These are phyloP conservation scores for Styela plicata DNA, from an alignment of 23 tunicate genomes.

Conservation along the genomic window DNA sequence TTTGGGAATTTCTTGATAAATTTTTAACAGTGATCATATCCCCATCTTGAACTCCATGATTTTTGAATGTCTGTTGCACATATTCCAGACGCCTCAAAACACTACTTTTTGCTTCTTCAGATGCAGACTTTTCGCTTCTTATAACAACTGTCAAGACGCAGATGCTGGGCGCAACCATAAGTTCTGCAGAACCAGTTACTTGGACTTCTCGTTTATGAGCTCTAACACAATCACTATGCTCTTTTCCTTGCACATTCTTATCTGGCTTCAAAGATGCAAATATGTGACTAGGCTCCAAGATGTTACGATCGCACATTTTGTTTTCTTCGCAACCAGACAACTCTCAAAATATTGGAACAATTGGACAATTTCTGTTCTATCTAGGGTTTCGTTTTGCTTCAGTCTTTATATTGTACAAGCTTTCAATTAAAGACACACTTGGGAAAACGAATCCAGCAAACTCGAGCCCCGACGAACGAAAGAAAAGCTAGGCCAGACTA, in stretches of 20 bases:
- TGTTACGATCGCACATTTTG: constrained; percentile 22
- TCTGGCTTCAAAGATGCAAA: constrained; percentile 64
- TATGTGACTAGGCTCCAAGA: constrained; percentile 66
- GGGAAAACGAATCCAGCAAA: no score
- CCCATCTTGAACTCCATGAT: constrained; percentile 56
- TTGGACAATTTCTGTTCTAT: no score
- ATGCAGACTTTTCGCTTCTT: constrained; percentile 54
- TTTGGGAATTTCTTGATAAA: constrained; percentile 39
- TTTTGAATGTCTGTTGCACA: constrained; percentile 53
- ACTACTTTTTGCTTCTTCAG: constrained; percentile 72
- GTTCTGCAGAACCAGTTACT: constrained; percentile 73
- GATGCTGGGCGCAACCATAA: constrained; percentile 46
- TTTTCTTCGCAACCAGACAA: no score
- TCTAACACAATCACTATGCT: constrained; percentile 22
- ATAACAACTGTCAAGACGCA: constrained; percentile 59
- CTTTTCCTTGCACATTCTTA: constrained; percentile 11
- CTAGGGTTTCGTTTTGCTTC: no score
- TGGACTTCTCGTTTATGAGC: constrained; percentile 46
- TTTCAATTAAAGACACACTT: no score
- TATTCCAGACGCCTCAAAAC: constrained; percentile 71
- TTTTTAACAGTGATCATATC: constrained; percentile 64
- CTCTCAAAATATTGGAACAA: no score
- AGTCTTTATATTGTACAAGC: no score
- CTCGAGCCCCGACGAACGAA: no score
- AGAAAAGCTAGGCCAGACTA: no score